Percentiles rank a stretch among this genome's conserved stretches.
Evolutionary conservation across 1,140 invertebrate genomes (phyloP).

Genomic region (Rhagoletis pomonella): DNA sequence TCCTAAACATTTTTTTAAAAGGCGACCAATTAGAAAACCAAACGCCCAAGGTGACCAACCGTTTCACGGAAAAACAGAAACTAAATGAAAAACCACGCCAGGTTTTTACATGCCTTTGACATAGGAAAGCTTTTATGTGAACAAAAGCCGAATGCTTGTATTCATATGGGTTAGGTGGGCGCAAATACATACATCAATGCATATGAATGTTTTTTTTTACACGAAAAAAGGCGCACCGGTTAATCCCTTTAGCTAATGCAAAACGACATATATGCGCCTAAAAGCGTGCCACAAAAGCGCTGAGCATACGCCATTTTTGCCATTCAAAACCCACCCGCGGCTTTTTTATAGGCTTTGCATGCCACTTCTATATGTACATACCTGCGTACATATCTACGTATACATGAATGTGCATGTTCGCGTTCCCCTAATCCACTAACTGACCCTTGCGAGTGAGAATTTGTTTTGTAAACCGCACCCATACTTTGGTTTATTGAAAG

Average conservation of each 20-base stretch:
- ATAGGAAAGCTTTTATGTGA: conserved; percentile 19
- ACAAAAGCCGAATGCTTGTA: background rate
- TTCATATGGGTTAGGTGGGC: background rate
- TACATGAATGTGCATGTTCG: background rate
- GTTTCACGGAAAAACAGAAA: background rate
- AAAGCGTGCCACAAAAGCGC: conserved; percentile 39
- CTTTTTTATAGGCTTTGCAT: background rate
- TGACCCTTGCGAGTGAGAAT: conserved; percentile 43
- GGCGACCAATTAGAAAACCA: conserved; percentile 29
- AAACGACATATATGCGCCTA: conserved; percentile 40
- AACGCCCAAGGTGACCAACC: conserved; percentile 40
- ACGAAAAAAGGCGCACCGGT: background rate
- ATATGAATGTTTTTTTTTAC: background rate
- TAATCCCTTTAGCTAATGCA: conserved; percentile 50
- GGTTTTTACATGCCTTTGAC: conserved; percentile 3
- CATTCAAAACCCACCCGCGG: background rate
- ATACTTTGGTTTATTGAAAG: conserved; percentile 44
- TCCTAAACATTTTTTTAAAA: background rate
- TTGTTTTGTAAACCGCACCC: conserved; percentile 50
- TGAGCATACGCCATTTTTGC: conserved; percentile 4
- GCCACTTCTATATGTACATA: background rate
- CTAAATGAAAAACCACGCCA: background rate
- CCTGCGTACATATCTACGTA: background rate
- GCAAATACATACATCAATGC: background rate
- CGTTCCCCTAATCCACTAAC: background rate